Evolutionary conservation across 2,113 vertebrate genomes (phyloP).

Genomic region (Hiodon tergisus): DNA sequence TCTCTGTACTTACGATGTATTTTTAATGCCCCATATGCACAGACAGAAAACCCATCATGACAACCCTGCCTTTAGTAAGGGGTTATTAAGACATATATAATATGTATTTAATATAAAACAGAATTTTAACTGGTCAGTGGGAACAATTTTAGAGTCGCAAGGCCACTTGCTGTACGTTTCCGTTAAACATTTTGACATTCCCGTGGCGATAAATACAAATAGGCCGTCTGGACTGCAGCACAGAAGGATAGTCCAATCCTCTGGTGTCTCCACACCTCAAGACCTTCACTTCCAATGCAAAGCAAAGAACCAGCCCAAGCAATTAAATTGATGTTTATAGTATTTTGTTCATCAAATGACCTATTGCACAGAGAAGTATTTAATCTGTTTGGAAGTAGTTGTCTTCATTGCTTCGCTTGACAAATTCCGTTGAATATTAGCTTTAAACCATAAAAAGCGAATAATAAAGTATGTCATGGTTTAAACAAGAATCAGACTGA

Average conservation of each 20-base stretch:
- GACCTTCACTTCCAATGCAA: background rate
- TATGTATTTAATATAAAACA: slow-evolving; percentile 22
- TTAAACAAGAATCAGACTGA: too few species aligned
- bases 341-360: slow-evolving; percentile 1
- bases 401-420: background rate
- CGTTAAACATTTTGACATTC: background rate
- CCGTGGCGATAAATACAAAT: background rate
- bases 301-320: background rate
- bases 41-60: slow-evolving; percentile 49
- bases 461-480: too few species aligned
- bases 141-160: background rate
- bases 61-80: slow-evolving; percentile 24
- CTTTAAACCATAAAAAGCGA: too few species aligned
- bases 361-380: too few species aligned
- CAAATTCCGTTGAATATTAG: background rate
- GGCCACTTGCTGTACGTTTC: background rate
- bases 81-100: slow-evolving; percentile 25
- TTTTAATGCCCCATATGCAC: slow-evolving; percentile 49
- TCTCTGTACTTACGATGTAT: slow-evolving; percentile 61
- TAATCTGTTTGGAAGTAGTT: background rate
- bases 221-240: background rate
- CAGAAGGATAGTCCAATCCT: background rate
- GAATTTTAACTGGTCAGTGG: slow-evolving; percentile 19
- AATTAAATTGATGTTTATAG: background rate
- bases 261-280: background rate